Evolutionary conservation across 2,888 invertebrate genomes (phyloP).

Genomic region (Thera britannica): DNA sequence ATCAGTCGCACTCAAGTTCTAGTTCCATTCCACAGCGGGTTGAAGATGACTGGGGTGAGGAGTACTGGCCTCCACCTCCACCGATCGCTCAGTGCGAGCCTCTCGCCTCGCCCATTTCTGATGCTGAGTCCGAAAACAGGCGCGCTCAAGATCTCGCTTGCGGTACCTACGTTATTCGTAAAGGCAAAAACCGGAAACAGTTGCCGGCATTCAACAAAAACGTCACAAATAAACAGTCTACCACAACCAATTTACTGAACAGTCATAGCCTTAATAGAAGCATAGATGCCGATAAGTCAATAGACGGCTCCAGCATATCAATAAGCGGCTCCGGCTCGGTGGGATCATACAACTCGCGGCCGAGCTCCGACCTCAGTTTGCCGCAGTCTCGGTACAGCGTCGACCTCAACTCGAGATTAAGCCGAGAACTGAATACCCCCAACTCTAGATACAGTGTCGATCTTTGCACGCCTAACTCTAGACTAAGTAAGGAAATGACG

Average conservation of each 20-base stretch:
- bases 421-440: constrained; percentile 85
- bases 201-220: constrained; percentile 85
- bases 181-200: constrained; percentile 89
- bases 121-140: constrained; percentile 74
- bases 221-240: constrained; percentile 74
- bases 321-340: constrained; percentile 82
- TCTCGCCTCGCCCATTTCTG: constrained; percentile 88
- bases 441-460: constrained; percentile 89
- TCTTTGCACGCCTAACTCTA: constrained; percentile 86
- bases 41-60: constrained; percentile 85
- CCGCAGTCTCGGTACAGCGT: constrained; percentile 85
- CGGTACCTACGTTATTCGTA: constrained; percentile 93
- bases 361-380: constrained; percentile 86
- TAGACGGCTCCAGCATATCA: constrained; percentile 80
- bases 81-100: constrained; percentile 87
- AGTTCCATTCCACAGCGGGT: constrained; percentile 89
- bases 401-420: constrained; percentile 82
- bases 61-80: constrained; percentile 91
- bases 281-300: constrained; percentile 76
- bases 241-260: constrained; percentile 67
- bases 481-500: constrained; percentile 83
- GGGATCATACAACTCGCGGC: constrained; percentile 85
- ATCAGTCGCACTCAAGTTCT: constrained; percentile 87
- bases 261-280: constrained; percentile 79
- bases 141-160: constrained; percentile 71